These are phyloP conservation scores for Sitta carolinensis DNA, from an alignment of 2,797 vertebrate genomes.

Conservation along the genomic window DNA sequence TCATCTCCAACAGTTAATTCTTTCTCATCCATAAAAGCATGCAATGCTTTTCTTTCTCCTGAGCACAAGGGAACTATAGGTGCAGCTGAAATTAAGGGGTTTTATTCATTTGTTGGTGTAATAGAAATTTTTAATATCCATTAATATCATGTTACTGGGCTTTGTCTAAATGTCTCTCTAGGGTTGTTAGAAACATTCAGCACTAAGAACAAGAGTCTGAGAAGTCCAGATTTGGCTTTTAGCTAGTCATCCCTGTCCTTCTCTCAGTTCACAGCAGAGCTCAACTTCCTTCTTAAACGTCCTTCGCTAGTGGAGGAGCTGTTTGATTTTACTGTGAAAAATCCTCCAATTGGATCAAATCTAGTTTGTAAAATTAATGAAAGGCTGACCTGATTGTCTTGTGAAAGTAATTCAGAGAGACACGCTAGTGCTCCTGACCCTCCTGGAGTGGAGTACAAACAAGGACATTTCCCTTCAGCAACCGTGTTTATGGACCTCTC, in stretches of 20 bases:
- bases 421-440: not conserved
- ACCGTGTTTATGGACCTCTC: not conserved
- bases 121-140: not conserved
- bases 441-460: not conserved
- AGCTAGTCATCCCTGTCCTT: not conserved
- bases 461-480: not conserved
- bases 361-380: slow-evolving; percentile 63
- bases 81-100: not conserved
- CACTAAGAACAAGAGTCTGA: not conserved
- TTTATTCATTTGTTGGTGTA: not conserved
- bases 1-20: not conserved
- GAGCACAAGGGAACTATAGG: not conserved
- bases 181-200: not conserved
- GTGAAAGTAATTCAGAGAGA: slow-evolving; percentile 38
- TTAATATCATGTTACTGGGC: not conserved
- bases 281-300: not conserved
- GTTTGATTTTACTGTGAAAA: slow-evolving; percentile 45
- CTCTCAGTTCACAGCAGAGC: not conserved
- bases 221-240: not conserved
- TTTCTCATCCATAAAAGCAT: not conserved
- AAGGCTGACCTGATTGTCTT: slow-evolving; percentile 40
- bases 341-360: slow-evolving; percentile 8
- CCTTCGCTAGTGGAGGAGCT: not conserved
- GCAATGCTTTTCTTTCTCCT: not conserved
- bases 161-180: not conserved